A percentile compares a stretch with the other conserved stretches of the same genome.
These are phyloP conservation scores for Atopsyche davidsoni DNA, from an alignment of 1,140 invertebrate species.

Conservation along the genomic window DNA sequence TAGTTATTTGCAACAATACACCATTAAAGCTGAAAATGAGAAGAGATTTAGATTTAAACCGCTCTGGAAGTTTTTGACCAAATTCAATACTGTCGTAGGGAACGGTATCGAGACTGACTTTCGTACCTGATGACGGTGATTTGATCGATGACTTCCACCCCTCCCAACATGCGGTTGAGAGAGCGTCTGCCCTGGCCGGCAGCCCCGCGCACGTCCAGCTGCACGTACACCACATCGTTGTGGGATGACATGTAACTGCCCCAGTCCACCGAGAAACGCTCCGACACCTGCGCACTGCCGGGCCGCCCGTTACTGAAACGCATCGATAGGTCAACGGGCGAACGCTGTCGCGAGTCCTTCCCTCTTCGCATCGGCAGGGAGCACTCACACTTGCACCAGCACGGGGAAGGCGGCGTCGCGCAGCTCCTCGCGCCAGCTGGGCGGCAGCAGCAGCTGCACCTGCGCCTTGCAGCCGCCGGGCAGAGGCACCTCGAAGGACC, in stretches of 20 bases:
- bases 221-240: slow-evolving; percentile 84
- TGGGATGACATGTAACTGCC: slow-evolving; percentile 88
- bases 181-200: slow-evolving; percentile 73
- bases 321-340: too few relatives aligned
- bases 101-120: too few relatives aligned
- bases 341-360: not conserved
- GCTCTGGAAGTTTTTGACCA: too few relatives aligned
- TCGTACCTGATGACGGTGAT: slow-evolving; percentile 70
- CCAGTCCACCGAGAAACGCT: slow-evolving; percentile 83
- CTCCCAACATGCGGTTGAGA: slow-evolving; percentile 73
- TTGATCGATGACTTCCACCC: slow-evolving; percentile 84
- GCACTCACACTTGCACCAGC: slow-evolving; percentile 70
- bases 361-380: not conserved
- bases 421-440: slow-evolving; percentile 76
- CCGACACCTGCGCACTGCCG: slow-evolving; percentile 79
- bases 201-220: slow-evolving; percentile 81
- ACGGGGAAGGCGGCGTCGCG: slow-evolving; percentile 79
- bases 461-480: slow-evolving; percentile 71
- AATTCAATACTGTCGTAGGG: too few relatives aligned
- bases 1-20: too few relatives aligned
- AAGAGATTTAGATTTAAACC: too few relatives aligned
- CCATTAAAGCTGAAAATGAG: too few relatives aligned
- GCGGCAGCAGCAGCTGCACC: slow-evolving; percentile 72
- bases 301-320: slow-evolving; percentile 78
- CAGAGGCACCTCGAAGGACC: slow-evolving; percentile 70